Evolutionary conservation across 2,888 invertebrate genomes (phyloP), one percentile per base, ranked within the genome.

Genomic region (Ichneumon xanthorius): DNA sequence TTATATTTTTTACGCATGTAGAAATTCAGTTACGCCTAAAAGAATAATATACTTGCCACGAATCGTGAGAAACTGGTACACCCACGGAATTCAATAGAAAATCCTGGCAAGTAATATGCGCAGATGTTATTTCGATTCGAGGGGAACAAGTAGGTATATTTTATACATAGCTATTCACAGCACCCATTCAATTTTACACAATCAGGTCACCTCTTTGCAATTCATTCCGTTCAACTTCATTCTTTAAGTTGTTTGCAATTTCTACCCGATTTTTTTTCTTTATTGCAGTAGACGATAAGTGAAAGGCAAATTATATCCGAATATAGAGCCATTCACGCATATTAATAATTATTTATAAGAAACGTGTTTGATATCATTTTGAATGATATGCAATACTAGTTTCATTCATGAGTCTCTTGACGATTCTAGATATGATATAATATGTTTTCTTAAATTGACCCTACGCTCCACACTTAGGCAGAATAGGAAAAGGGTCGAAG

Each of bases 41-140:
- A 82, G 82, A 82, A 82, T 82, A 82, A 85, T 82, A 85, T 85
- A 81, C 81, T 82, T 82, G 79, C 65, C 73, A 85, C 79, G 85
- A 85, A 82, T 85, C 79, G 82, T 82, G 85, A 75, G 82, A 85
- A 85, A 85, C 85, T 85, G 79, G 85, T 79, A 75, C 85, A 85
- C 82, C 82, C 71, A 71, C 79, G 75, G 82, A 82, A 85, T 85
- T 85, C 85, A 82, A 85, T 85, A 79, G 82, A 82, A 82, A 79
- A 70, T 76, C 70, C 65, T 68, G 73, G 75, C 76, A 63, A 85
- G 81, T 81, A n/a, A 81, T 73, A 78, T 65, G 75, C 85, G 85
- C 85, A 85, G 85, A 85, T 85, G 85, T 85, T 85, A 76, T 82
- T 85, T 79, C 85, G 75, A 85, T 79, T 76, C 78, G 75, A 76